Percentiles rank a stretch among this genome's conserved stretches.
Evolutionary conservation across 30 jellyfish, hydroid and myxozoan species (phyloP).

Genomic region (Hydractinia echinata): DNA sequence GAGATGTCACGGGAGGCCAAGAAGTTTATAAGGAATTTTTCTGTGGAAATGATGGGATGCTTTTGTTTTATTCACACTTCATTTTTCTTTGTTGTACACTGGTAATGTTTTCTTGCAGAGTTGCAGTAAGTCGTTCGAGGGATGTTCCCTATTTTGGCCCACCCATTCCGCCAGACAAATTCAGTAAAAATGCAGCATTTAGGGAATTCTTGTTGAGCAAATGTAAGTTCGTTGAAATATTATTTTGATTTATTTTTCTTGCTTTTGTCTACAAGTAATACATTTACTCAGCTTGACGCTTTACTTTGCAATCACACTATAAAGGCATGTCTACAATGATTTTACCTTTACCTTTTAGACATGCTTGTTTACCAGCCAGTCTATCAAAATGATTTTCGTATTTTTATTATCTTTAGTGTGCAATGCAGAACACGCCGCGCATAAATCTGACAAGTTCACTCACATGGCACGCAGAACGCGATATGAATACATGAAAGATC

Average conservation of each 20-base stretch:
- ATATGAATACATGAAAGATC: constrained; percentile 72
- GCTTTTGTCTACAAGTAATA: too few species aligned
- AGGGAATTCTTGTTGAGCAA: constrained; percentile 78
- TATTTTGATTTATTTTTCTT: too few species aligned
- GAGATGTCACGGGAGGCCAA: too few species aligned
- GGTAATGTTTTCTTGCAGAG: constrained; percentile 35
- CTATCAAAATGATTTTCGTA: not conserved
- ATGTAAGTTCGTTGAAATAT: constrained; percentile 33
- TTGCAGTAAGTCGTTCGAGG: constrained; percentile 85
- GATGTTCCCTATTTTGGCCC: constrained; percentile 99
- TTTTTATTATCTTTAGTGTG: constrained; percentile 36
- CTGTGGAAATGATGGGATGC: not conserved
- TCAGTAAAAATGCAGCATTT: constrained; percentile 62
- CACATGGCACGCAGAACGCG: constrained; percentile 95
- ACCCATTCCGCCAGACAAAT: constrained; percentile 77
- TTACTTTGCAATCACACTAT: not conserved
- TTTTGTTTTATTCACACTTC: not conserved
- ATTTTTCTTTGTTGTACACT: not conserved
- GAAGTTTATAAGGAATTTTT: too few species aligned
- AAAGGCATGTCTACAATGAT: not conserved
- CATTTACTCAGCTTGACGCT: too few species aligned
- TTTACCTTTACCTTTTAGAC: not conserved
- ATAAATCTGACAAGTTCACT: constrained; percentile 83
- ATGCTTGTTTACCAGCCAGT: not conserved
- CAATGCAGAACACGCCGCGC: constrained; percentile 99